phyloP scores from a whole-genome alignment of 2,888 invertebrate genomes.

The Rotaria sp. region DNA sequence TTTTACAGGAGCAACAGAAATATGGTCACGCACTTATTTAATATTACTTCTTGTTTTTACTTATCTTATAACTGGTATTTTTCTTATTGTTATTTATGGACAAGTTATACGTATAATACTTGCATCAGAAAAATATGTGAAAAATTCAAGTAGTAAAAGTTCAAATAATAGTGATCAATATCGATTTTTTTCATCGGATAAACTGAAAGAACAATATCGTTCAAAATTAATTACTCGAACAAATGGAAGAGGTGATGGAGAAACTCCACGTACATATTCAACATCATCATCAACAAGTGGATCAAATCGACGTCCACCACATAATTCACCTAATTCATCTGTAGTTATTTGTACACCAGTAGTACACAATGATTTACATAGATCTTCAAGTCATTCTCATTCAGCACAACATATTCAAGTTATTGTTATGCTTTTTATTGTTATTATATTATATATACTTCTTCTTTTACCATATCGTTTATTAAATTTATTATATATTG shows the following conservation, averaged over 20 bases:
- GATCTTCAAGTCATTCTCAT: background rate
- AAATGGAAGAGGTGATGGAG: background rate
- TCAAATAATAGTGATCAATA: background rate
- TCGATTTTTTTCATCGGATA: background rate
- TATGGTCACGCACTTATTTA: slow-evolving; percentile 3
- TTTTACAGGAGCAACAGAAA: background rate
- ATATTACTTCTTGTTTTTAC: background rate
- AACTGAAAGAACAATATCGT: background rate
- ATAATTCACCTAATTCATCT: background rate
- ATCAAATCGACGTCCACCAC: background rate
- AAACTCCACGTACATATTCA: background rate
- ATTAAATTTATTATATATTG: background rate
- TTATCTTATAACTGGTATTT: background rate
- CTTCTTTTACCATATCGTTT: slow-evolving; percentile 17
- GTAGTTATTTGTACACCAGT: background rate
- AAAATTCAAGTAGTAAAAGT: background rate
- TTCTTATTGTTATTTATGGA: slow-evolving; percentile 23
- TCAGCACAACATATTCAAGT: slow-evolving; percentile 6
- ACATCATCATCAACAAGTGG: background rate
- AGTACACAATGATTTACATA: background rate
- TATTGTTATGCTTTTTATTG: background rate
- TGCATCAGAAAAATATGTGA: background rate
- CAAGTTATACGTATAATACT: slow-evolving; percentile 6
- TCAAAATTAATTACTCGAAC: background rate
- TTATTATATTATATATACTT: background rate